Conservation (phyloP, 2,888 invertebrate species). For the Microplitis manilae region DNA sequence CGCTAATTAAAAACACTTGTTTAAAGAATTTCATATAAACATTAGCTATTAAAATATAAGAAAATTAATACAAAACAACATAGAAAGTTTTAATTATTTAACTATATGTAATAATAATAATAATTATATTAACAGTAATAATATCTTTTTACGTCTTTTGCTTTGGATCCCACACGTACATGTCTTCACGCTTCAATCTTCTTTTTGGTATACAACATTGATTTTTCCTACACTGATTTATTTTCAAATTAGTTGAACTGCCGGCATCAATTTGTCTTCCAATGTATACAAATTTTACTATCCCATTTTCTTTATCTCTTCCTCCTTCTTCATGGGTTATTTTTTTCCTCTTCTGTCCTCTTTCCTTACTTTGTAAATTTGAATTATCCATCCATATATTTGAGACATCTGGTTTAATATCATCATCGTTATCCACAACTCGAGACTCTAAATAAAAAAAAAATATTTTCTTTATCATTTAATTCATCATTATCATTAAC, state of each 20-base stretch:
- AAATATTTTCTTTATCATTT: background rate
- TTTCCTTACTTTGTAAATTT: background rate
- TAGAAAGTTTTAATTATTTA: too few species aligned
- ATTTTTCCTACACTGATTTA: background rate
- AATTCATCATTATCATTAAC: background rate
- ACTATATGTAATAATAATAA: too few species aligned
- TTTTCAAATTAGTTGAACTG: background rate
- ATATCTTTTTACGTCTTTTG: background rate
- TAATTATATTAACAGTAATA: too few species aligned
- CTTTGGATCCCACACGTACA: background rate
- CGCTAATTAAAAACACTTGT: too few species aligned
- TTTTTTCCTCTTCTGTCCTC: background rate
- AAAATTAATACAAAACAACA: too few species aligned
- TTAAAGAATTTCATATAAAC: too few species aligned
- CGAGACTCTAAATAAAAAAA: background rate
- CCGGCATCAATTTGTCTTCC: background rate
- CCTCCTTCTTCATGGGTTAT: too few species aligned
- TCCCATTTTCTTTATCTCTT: too few species aligned
- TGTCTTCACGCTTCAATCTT: background rate
- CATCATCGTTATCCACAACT: background rate
- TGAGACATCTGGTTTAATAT: background rate
- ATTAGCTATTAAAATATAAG: too few species aligned
- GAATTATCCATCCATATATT: background rate
- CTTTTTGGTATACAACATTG: background rate
- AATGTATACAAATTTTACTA: too few species aligned